Evolutionary conservation across 2,888 invertebrate species (phyloP).

Genomic region (Zootermopsis nevadensis): DNA sequence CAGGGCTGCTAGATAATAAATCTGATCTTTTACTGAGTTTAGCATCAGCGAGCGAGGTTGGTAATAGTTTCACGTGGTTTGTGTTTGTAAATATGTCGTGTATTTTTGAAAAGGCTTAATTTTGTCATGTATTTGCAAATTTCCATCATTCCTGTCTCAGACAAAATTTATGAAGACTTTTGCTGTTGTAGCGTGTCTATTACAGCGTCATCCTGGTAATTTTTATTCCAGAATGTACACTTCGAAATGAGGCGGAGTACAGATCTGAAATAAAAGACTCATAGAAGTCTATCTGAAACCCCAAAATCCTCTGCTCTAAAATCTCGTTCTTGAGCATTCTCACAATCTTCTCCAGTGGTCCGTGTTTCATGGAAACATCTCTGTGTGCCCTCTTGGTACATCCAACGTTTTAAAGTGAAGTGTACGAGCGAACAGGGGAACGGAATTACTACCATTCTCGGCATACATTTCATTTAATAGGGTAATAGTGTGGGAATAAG

Average conservation of each 20-base stretch:
- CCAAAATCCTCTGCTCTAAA: background rate
- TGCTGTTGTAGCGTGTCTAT: too few relatives aligned
- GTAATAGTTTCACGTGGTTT: too few relatives aligned
- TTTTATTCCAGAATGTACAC: too few relatives aligned
- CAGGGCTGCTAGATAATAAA: too few relatives aligned
- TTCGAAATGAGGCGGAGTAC: background rate
- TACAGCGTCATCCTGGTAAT: too few relatives aligned
- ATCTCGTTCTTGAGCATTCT: background rate
- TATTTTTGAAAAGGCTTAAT: too few relatives aligned
- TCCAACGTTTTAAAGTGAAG: background rate
- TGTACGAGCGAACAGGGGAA: background rate
- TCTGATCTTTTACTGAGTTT: too few relatives aligned
- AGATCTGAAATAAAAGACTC: background rate
- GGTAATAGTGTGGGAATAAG: background rate
- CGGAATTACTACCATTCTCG: background rate
- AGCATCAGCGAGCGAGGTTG: too few relatives aligned
- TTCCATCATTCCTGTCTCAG: too few relatives aligned
- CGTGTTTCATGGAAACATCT: background rate
- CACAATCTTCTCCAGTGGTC: background rate
- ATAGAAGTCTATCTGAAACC: background rate
- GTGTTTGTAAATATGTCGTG: too few relatives aligned
- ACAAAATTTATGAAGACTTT: too few relatives aligned
- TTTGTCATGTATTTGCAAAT: too few relatives aligned
- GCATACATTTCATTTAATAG: conserved; percentile 26
- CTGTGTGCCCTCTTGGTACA: background rate